Evolutionary conservation across 2,113 vertebrate genomes (phyloP).

Genomic region (Panthera leo): DNA sequence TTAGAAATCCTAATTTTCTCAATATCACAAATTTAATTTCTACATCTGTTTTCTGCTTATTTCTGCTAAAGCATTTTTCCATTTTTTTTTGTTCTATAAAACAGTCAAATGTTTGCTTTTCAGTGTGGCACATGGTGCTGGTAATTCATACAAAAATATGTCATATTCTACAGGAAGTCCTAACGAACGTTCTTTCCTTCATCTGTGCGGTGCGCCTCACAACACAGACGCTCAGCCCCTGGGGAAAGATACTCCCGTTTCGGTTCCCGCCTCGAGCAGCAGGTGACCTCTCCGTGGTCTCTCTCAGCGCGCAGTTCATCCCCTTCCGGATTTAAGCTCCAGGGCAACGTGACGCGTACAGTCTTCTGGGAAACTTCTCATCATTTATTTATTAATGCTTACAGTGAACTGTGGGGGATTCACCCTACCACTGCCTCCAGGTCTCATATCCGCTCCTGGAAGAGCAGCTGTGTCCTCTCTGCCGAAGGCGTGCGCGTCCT

Average conservation of each 20-base stretch:
- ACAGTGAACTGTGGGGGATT: too few relatives aligned
- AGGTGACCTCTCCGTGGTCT: background rate
- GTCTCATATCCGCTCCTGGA: background rate
- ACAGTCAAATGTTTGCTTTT: background rate
- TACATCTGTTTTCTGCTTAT: background rate
- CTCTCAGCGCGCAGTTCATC: background rate
- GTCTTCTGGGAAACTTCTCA: background rate
- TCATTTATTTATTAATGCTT: background rate
- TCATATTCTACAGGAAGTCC: background rate
- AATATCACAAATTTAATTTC: background rate
- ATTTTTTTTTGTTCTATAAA: background rate
- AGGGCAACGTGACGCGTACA: background rate
- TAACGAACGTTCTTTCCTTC: background rate
- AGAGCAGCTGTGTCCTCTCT: background rate
- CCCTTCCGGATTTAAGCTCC: background rate
- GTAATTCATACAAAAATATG: background rate
- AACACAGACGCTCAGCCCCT: background rate
- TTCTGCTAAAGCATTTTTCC: background rate
- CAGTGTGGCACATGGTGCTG: background rate
- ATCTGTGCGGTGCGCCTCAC: too few relatives aligned
- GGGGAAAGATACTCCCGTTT: too few relatives aligned
- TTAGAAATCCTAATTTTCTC: background rate
- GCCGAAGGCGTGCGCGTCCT: background rate
- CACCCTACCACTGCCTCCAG: too few relatives aligned
- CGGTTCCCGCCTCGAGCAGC: background rate